A percentile compares a stretch with the other conserved stretches of the same genome.
Evolutionary conservation across 2,888 invertebrate genomes (phyloP).

Genomic region (Eilema sororculum): DNA sequence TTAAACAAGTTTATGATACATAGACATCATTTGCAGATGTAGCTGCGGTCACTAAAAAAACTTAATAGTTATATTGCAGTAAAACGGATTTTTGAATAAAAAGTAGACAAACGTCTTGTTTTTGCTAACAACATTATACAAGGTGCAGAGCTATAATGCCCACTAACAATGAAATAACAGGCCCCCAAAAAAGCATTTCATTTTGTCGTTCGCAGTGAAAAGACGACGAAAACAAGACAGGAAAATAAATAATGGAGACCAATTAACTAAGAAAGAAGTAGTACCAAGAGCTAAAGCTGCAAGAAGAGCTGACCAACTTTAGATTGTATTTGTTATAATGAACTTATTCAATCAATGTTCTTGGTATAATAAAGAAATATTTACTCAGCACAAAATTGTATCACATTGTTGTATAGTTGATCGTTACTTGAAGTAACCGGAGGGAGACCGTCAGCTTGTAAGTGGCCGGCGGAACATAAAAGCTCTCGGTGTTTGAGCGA

Average conservation of each 20-base stretch:
- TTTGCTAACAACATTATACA: conserved; percentile 34
- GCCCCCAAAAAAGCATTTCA: conserved; percentile 60
- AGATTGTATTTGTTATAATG: conserved; percentile 11
- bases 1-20: neutral
- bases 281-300: conserved; percentile 37
- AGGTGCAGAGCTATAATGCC: conserved; percentile 40
- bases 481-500: neutral
- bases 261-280: conserved; percentile 71
- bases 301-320: conserved; percentile 31
- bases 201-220: conserved; percentile 64
- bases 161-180: conserved; percentile 58
- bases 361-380: conserved; percentile 12
- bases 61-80: conserved; percentile 1
- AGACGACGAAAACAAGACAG: conserved; percentile 64
- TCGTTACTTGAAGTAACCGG: neutral
- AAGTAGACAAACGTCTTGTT: conserved; percentile 22
- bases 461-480: neutral
- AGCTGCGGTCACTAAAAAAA: neutral
- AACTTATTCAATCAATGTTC: conserved; percentile 9
- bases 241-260: conserved; percentile 73
- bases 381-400: neutral
- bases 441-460: neutral
- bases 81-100: conserved; percentile 19
- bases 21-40: neutral
- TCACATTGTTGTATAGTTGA: neutral